Evolutionary conservation across 2,888 invertebrate genomes (phyloP).

Genomic region (Eucriotettix oculatus): DNA sequence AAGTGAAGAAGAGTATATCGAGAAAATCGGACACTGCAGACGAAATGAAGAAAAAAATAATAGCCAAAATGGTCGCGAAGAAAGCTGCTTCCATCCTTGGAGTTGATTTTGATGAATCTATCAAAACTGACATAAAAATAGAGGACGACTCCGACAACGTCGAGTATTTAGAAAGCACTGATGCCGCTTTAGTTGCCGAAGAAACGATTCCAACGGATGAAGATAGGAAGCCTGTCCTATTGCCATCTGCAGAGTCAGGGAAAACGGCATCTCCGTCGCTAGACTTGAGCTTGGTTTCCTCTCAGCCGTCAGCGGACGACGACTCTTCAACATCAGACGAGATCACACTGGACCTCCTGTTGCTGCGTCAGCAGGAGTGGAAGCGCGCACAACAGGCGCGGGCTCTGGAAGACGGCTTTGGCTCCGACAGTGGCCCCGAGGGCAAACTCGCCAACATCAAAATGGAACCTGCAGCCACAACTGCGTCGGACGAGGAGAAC

Average conservation of each 20-base stretch:
- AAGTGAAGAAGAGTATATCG: not conserved
- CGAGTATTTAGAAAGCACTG: too few species aligned
- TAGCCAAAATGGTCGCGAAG: not conserved
- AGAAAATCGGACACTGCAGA: not conserved
- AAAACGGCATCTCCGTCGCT: not conserved
- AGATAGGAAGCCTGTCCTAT: not conserved
- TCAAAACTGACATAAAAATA: not conserved
- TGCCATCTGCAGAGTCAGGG: not conserved
- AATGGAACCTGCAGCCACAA: not conserved
- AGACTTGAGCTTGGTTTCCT: not conserved
- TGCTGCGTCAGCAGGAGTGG: conserved; percentile 15
- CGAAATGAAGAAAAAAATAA: not conserved
- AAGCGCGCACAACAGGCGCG: conserved; percentile 8
- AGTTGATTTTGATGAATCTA: not conserved
- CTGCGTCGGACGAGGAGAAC: not conserved
- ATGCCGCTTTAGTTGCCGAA: not conserved
- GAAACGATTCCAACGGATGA: not conserved
- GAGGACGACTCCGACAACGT: not conserved
- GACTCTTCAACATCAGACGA: conserved; percentile 16
- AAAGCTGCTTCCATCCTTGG: not conserved
- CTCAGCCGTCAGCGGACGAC: not conserved
- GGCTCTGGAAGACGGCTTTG: not conserved
- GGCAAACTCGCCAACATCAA: conserved; percentile 1
- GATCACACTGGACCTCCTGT: conserved; percentile 17
- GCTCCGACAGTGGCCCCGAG: conserved; percentile 8